These are phyloP conservation scores for Dryobates pubescens DNA, from an alignment of 2,797 vertebrate species.

Conservation along the genomic window DNA sequence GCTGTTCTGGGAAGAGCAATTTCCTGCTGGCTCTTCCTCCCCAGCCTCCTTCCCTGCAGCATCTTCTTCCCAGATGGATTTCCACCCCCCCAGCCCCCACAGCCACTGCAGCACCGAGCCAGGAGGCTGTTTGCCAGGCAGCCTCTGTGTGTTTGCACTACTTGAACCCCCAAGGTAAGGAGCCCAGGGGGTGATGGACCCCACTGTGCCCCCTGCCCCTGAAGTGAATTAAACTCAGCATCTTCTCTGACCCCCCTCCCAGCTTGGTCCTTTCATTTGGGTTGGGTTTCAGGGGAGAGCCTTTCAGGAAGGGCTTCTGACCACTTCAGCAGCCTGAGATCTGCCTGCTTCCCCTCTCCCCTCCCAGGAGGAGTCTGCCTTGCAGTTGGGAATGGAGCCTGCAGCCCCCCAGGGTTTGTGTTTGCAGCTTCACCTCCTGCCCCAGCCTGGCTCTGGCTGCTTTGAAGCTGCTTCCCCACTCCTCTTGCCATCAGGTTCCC, in stretches of 20 bases:
- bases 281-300: accelerated
- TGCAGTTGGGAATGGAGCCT: no score
- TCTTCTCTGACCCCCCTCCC: not conserved
- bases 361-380: not conserved
- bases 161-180: not conserved
- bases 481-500: not conserved
- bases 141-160: slow-evolving; percentile 5
- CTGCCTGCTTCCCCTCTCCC: not conserved
- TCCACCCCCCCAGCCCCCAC: not conserved
- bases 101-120: not conserved
- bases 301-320: not conserved
- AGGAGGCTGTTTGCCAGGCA: not conserved
- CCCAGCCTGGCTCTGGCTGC: not conserved
- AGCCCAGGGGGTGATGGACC: not conserved
- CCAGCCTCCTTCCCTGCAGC: not conserved
- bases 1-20: not conserved
- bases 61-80: no score
- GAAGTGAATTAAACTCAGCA: not conserved
- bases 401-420: accelerated
- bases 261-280: not conserved
- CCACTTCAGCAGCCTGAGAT: not conserved
- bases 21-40: not conserved
- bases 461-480: not conserved
- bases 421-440: not conserved
- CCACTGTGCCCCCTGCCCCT: not conserved